Evolutionary conservation across 2,888 invertebrate genomes (phyloP).

Genomic region (Hypsopygia costalis): DNA sequence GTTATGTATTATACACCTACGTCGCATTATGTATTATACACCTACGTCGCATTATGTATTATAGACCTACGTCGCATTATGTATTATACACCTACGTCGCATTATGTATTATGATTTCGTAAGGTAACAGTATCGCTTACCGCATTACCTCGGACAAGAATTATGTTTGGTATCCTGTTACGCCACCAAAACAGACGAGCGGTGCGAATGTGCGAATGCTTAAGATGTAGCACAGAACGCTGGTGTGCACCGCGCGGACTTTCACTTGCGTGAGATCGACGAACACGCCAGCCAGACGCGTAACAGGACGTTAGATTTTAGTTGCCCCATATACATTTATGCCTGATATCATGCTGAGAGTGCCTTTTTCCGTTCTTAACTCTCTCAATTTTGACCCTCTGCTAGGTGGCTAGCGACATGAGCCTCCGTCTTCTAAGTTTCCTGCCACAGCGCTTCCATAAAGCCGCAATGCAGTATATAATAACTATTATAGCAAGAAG

Average conservation of each 20-base stretch:
- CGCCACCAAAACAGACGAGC: background rate
- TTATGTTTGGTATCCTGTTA: background rate
- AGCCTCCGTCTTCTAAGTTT: slow-evolving; percentile 53
- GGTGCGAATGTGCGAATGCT: background rate
- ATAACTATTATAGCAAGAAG: slow-evolving; percentile 37
- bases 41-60: no score
- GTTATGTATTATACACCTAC: no score
- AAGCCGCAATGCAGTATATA: slow-evolving; percentile 41
- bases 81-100: no score
- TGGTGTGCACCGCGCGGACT: no score
- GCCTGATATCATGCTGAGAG: background rate
- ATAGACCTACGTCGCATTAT: no score
- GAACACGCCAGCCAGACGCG: background rate
- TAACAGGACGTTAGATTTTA: background rate
- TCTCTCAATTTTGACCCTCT: slow-evolving; percentile 18
- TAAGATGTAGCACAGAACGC: background rate
- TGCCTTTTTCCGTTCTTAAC: slow-evolving; percentile 9
- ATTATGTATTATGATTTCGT: no score
- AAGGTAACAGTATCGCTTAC: no score
- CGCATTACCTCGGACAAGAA: background rate
- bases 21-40: no score
- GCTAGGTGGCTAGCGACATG: slow-evolving; percentile 62
- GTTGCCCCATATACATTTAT: slow-evolving; percentile 1
- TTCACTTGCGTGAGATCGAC: no score
- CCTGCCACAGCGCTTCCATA: slow-evolving; percentile 58